Conservation (phyloP, 2,888 invertebrate species). For the Chirona hameri region DNA sequence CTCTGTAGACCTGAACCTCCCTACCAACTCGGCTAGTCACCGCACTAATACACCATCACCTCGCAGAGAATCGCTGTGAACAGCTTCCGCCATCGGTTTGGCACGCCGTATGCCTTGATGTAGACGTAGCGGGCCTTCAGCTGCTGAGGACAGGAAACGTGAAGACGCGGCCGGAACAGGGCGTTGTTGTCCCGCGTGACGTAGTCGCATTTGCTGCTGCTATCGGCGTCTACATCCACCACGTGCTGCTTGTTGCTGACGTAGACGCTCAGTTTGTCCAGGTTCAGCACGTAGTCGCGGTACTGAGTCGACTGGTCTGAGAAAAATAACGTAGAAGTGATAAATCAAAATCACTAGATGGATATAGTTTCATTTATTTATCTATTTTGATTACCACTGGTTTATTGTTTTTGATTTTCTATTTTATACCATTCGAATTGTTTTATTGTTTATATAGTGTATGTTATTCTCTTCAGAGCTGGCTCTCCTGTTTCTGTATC, state of each 20-base stretch:
- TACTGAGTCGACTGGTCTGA: slow-evolving; percentile 41
- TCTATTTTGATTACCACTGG: too few species aligned
- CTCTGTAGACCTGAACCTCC: neutral
- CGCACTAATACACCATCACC: slow-evolving; percentile 50
- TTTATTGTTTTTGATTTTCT: too few species aligned
- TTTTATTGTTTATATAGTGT: too few species aligned
- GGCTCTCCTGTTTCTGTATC: too few species aligned
- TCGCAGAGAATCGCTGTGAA: slow-evolving; percentile 54
- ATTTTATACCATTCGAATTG: too few species aligned
- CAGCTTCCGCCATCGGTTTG: slow-evolving; percentile 50
- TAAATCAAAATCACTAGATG: too few species aligned
- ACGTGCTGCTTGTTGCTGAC: slow-evolving; percentile 49
- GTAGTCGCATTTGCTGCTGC: slow-evolving; percentile 48
- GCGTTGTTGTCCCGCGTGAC: slow-evolving; percentile 52
- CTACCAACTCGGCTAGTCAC: neutral
- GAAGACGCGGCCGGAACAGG: slow-evolving; percentile 49
- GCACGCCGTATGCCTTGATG: slow-evolving; percentile 52
- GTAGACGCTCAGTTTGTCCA: slow-evolving; percentile 52
- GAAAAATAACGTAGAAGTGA: too few species aligned
- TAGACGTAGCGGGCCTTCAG: slow-evolving; percentile 51
- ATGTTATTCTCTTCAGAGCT: too few species aligned
- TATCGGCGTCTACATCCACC: slow-evolving; percentile 41
- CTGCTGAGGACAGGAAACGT: slow-evolving; percentile 50
- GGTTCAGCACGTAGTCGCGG: slow-evolving; percentile 50
- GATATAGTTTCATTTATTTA: too few species aligned